Conservation (phyloP, 2,888 invertebrate genomes). For the Rotaria magnacalcarata region DNA sequence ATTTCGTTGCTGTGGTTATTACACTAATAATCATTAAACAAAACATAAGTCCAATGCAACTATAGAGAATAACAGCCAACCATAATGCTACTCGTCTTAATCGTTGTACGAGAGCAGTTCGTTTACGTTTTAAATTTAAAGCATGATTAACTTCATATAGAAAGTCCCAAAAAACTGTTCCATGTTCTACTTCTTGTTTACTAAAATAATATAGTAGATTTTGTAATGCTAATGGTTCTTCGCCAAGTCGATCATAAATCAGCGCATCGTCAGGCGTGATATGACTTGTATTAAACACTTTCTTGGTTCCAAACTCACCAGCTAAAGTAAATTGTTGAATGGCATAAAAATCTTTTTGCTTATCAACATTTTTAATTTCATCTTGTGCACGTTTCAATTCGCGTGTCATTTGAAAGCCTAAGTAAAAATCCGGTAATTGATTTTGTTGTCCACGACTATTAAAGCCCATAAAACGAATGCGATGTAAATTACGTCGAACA, state of each 20-base stretch:
- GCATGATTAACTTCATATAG: conserved; percentile 23
- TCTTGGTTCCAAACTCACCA: not conserved
- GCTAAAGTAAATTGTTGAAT: conserved; percentile 3
- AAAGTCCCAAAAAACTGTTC: conserved; percentile 17
- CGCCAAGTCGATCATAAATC: conserved; percentile 20
- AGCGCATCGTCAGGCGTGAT: not conserved
- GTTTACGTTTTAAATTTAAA: conserved; percentile 17
- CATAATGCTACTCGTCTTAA: not conserved
- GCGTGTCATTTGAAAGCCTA: not conserved
- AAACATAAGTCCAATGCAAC: not conserved
- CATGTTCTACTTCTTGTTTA: conserved; percentile 25
- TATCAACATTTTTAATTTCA: not conserved
- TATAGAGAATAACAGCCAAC: not conserved
- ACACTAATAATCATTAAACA: not conserved
- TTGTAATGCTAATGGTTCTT: conserved; percentile 10
- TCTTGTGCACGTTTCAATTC: conserved; percentile 12
- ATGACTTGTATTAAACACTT: not conserved
- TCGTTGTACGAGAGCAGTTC: not conserved
- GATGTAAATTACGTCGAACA: conserved; percentile 27
- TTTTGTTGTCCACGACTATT: not conserved
- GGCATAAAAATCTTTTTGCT: not conserved
- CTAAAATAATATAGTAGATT: conserved; percentile 30
- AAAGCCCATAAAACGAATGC: conserved; percentile 29
- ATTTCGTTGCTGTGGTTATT: not conserved
- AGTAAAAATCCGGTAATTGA: not conserved